A percentile compares a stretch with the other conserved stretches of the same genome.
Conservation (phyloP, 2,797 vertebrate genomes). For the Diglossa cyanea region DNA sequence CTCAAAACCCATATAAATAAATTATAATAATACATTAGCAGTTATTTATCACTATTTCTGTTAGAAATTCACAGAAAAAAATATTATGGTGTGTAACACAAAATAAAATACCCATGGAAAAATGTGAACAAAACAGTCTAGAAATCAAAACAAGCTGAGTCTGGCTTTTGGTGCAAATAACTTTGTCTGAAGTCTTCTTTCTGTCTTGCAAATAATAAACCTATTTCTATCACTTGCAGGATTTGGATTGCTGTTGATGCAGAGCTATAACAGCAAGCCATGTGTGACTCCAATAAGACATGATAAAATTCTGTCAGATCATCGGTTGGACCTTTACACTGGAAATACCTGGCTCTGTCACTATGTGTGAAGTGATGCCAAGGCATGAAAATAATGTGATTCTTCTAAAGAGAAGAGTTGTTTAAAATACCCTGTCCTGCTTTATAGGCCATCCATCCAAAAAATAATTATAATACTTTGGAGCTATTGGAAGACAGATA, state of each 20-base stretch:
- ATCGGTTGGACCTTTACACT: constrained; percentile 16
- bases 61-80: background rate
- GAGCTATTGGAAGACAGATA: constrained; percentile 38
- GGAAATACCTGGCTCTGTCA: constrained; percentile 56
- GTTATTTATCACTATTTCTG: background rate
- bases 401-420: constrained; percentile 60
- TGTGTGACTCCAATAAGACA: constrained; percentile 37
- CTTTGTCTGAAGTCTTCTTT: constrained; percentile 3
- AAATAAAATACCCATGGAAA: background rate
- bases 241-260: constrained; percentile 4
- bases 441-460: constrained; percentile 56
- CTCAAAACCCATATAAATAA: background rate
- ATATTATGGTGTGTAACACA: background rate
- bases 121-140: background rate
- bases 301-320: constrained; percentile 59
- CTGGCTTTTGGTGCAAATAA: constrained; percentile 10
- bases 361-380: constrained; percentile 42
- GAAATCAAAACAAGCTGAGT: background rate
- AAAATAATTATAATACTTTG: constrained; percentile 59
- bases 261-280: constrained; percentile 17
- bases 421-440: constrained; percentile 46
- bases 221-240: constrained; percentile 18
- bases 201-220: background rate
- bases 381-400: constrained; percentile 61
- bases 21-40: background rate